Conservation (phyloP, 2,888 invertebrate species). For the Coleophora flavipennella region DNA sequence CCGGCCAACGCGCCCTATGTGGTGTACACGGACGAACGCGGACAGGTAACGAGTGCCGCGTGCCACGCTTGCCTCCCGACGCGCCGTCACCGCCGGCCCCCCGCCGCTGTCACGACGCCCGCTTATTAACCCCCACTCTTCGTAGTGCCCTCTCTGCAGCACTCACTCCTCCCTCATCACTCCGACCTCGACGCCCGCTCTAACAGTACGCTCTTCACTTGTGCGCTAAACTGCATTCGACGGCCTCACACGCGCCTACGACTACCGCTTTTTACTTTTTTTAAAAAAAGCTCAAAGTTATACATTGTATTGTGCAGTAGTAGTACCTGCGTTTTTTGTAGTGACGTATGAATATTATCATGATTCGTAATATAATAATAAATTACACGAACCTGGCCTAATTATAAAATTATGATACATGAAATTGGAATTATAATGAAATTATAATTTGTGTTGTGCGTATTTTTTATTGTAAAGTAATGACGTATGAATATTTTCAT, state of each 20-base stretch:
- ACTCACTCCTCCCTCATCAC: conserved; percentile 4
- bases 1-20: conserved; percentile 94
- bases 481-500: neutral
- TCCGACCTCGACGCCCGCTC: conserved; percentile 26
- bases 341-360: neutral
- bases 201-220: conserved; percentile 33
- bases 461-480: too few relatives aligned
- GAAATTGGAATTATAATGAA: neutral
- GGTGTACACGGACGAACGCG: conserved; percentile 96
- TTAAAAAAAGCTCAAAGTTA: conserved; percentile 28
- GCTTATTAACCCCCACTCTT: conserved; percentile 29
- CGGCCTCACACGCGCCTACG: conserved; percentile 28
- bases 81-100: conserved; percentile 25
- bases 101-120: conserved; percentile 21
- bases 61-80: conserved; percentile 18
- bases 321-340: too few relatives aligned
- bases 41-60: conserved; percentile 85
- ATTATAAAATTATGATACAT: neutral
- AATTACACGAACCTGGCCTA: conserved; percentile 2
- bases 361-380: neutral
- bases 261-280: conserved; percentile 30
- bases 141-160: conserved; percentile 8
- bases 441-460: too few relatives aligned
- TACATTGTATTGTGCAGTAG: too few relatives aligned
- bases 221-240: conserved; percentile 29